These are phyloP conservation scores for Cyprinus carpio DNA, from an alignment of 2,113 vertebrate genomes.

Conservation along the genomic window DNA sequence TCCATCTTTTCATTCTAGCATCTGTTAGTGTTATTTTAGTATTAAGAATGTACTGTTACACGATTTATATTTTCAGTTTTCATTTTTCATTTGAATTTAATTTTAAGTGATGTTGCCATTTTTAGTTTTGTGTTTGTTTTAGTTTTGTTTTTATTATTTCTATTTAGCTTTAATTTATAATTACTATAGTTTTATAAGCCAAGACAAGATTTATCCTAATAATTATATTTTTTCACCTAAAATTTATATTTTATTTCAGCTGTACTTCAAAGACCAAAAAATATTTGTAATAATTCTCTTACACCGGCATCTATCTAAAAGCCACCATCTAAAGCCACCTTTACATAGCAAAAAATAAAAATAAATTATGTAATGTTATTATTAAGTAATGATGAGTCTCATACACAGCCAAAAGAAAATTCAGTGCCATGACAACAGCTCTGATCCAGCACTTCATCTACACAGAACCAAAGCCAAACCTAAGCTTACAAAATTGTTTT, in stretches of 20 bases:
- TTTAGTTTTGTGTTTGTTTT: background rate
- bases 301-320: background rate
- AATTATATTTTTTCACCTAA: too few relatives aligned
- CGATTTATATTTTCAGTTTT: background rate
- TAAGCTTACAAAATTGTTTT: conserved; percentile 5
- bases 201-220: background rate
- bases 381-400: background rate
- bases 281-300: too few relatives aligned
- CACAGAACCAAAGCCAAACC: background rate
- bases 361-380: background rate
- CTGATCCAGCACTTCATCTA: background rate
- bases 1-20: too few relatives aligned
- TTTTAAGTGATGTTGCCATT: too few relatives aligned
- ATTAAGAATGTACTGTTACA: too few relatives aligned
- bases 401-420: background rate
- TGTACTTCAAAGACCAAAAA: too few relatives aligned
- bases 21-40: too few relatives aligned
- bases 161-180: background rate
- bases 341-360: background rate
- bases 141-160: background rate
- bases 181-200: background rate
- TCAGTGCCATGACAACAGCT: conserved; percentile 12
- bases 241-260: too few relatives aligned
- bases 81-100: background rate
- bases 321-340: background rate